Base-by-base conservation (phyloP, 2,113 vertebrate species). In the Parotia lawesii region DNA sequence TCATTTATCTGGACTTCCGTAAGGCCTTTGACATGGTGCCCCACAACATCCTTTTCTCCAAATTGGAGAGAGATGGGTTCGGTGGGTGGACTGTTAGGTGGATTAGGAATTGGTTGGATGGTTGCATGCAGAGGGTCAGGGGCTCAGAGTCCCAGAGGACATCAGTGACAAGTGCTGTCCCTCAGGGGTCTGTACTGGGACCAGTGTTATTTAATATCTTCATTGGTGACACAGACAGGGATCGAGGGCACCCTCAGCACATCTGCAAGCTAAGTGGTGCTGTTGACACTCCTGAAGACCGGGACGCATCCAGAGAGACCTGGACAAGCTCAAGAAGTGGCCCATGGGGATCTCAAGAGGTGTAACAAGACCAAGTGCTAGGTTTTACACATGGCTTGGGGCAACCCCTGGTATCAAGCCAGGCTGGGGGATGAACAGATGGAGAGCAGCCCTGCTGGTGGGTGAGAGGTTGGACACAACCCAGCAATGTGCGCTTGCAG, bases 391-490 rank as follows among this genome's bases (percentile, higher is more conserved):
- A 11, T 28, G 23, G 22, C 6, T 20, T 18, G 28, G 28, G 23
- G 18, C 8, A 80, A 47, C 2, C 4, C 11, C 14, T 1, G 0
- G 9, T 9, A 28, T 3, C 58, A 47, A 9, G 7, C 23, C 69
- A 28, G 40, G 15, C 22, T 27, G 40, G 28, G n/a, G 22, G 8
- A 24, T 47, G 42, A 74, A 3, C 24, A 65, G 33, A 33, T 18
- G 2, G 14, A 45, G 27, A 5, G 6, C 23, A 48, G n/a, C 60
- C n/a, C 50, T 47, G 29, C 12, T 23, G 20, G 15, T 45, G 48
- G 19, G 6, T n/a, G 50, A n/a, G 12, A 65, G 19, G 15, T 1
- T 56, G 70, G 40, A 29, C 12, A 17, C 10, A 50, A 47, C 15
- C 15, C 81, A 85, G n/a, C 19, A 2, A 56, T 12, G 24, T 2